phyloP scores from a whole-genome alignment of 2,888 invertebrate species.

The Imbricaverruca yamaguchii region DNA sequence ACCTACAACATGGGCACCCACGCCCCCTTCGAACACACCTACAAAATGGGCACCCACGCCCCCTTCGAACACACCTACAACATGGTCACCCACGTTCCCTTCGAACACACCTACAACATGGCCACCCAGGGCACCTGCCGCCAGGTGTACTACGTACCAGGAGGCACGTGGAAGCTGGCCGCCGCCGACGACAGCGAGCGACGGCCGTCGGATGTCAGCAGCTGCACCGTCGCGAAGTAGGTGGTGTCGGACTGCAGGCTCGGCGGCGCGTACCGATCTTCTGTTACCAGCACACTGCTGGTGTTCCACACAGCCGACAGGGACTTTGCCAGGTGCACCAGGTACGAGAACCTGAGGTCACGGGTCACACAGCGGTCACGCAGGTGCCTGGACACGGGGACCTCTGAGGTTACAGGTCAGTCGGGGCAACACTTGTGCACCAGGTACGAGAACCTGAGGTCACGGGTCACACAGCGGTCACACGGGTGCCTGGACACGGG shows the following conservation, averaged over 20 bases:
- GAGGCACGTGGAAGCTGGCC: constrained; percentile 34
- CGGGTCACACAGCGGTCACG: constrained; percentile 33
- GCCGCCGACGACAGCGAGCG: constrained; percentile 37
- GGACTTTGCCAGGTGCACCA: constrained; percentile 36
- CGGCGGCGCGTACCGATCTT: constrained; percentile 26
- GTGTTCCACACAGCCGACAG: neutral
- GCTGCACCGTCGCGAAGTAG: constrained; percentile 38
- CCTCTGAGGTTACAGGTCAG: neutral
- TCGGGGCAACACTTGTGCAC: too few species aligned
- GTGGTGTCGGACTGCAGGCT: constrained; percentile 34
- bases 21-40: too few species aligned
- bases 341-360: constrained; percentile 49
- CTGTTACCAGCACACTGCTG: neutral
- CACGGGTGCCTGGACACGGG: neutral
- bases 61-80: too few species aligned
- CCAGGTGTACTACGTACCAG: constrained; percentile 32
- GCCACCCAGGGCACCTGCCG: too few species aligned
- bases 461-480: constrained; percentile 33
- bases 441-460: constrained; percentile 51
- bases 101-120: too few species aligned
- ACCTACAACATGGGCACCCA: too few species aligned
- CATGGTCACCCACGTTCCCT: too few species aligned
- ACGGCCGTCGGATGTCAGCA: constrained; percentile 38
- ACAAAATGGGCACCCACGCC: too few species aligned
- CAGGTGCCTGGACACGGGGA: neutral